Percentiles rank a stretch among this genome's conserved stretches.
Evolutionary conservation across 2,888 invertebrate genomes (phyloP).

Genomic region (Dolomedes plantarius): DNA sequence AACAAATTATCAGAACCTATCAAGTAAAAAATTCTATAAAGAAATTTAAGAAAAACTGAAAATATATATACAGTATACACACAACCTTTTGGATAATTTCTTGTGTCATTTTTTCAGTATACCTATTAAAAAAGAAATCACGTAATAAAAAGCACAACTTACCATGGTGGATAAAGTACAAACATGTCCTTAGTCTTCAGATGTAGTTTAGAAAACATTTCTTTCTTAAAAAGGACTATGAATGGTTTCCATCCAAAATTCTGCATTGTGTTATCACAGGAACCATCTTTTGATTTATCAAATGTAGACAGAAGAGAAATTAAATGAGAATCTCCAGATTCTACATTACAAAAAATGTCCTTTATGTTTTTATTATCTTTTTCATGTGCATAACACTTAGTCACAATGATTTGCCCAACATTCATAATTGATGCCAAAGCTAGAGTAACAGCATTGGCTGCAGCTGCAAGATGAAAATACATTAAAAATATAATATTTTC

Average conservation of each 20-base stretch:
- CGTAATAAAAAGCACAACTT: too few relatives aligned
- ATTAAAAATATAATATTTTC: too few relatives aligned
- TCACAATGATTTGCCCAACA: neutral
- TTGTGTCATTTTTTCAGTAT: too few relatives aligned
- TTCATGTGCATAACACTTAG: neutral
- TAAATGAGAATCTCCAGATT: too few relatives aligned
- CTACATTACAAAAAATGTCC: neutral
- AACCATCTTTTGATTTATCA: neutral
- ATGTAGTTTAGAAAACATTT: slow-evolving; percentile 4
- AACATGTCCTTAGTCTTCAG: slow-evolving; percentile 14
- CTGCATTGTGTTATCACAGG: neutral
- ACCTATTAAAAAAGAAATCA: too few relatives aligned
- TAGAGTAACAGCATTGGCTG: neutral
- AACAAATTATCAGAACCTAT: too few relatives aligned
- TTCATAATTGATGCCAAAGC: neutral
- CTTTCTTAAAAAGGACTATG: slow-evolving; percentile 35
- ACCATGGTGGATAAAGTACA: slow-evolving; percentile 45
- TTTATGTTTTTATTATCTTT: neutral
- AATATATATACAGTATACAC: too few relatives aligned
- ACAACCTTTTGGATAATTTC: too few relatives aligned
- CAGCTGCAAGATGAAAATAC: slow-evolving; percentile 3
- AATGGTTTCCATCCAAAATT: neutral
- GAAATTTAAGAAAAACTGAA: too few relatives aligned
- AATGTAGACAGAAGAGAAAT: too few relatives aligned
- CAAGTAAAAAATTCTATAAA: too few relatives aligned